Evolutionary conservation across 2,797 vertebrate genomes (phyloP), one percentile per base, ranked within the genome.

Genomic region (Odontamblyopus lacepedii): DNA sequence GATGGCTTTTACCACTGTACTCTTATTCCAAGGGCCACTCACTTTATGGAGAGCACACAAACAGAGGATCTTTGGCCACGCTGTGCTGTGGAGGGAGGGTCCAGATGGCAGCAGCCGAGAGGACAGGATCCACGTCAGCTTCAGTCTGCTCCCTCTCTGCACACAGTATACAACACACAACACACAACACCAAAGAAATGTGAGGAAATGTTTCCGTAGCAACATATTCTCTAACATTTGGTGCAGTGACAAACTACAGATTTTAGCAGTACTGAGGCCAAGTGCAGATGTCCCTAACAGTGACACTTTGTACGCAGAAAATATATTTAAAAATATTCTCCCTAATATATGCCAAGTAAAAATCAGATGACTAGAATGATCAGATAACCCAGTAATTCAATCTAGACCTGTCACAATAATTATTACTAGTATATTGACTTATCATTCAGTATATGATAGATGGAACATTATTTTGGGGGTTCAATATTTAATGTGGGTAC

Each of bases 61-160:
- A 69, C 67, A 12, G 12, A 44, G 35, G 74, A 76, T 50, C 72
- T 80, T 85, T 86, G 82, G 73, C 79, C 79, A 63, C 70, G 76
- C 87, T 76, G 78, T 70, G 79, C 79, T 87, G 78, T 73, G 71
- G 82, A 72, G 73, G 72, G 64, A 69, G 74, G 74, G 87, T 93
- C 90, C 92, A 94, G 93, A 92, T 93, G 93, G 92, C 81, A 60
- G 77, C 19, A 67, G 84, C 82, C 76, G 63, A 35, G 70, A 67
- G 81, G 84, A 82, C 79, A 62, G 4, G 82, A 82, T 88, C 88
- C 72, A 53, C 67, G 60, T 82, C 71, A 66, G 81, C 83, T 74
- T 78, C 27, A 77, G 82, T 62, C 63, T 32, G 59, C 55, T 63
- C 30, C 38, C 67, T 83, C 83, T 88, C 82, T 80, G 74, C 44